phyloP scores from a whole-genome alignment of 2,888 invertebrate genomes.

The Trichopoda pennipes region DNA sequence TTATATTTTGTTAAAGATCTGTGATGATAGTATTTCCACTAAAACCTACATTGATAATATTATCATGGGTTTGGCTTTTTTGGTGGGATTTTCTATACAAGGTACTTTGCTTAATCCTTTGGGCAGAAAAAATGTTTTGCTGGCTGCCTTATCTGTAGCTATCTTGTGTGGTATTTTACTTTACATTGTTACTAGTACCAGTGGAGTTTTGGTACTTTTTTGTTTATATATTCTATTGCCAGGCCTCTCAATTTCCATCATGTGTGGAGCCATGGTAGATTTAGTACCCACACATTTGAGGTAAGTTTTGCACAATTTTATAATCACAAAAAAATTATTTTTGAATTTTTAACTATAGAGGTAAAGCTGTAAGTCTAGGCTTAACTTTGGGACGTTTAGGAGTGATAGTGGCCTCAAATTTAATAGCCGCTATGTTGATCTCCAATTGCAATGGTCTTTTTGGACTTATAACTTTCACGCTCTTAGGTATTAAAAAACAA shows the following conservation, averaged over 20 bases:
- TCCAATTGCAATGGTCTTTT: conserved; percentile 74
- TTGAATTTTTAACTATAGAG: conserved; percentile 67
- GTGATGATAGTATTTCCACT: conserved; percentile 74
- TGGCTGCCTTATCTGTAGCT: conserved; percentile 72
- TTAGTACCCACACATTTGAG: conserved; percentile 76
- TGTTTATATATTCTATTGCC: conserved; percentile 76
- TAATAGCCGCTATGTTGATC: conserved; percentile 74
- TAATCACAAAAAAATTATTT: not conserved
- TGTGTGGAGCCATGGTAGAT: conserved; percentile 77
- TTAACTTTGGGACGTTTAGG: conserved; percentile 76
- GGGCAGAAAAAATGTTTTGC: conserved; percentile 76
- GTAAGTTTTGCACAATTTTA: conserved; percentile 63
- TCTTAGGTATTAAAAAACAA: conserved; percentile 70
- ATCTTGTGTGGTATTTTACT: conserved; percentile 75
- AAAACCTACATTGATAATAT: conserved; percentile 77
- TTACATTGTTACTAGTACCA: conserved; percentile 73
- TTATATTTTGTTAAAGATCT: conserved; percentile 70
- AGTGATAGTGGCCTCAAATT: conserved; percentile 74
- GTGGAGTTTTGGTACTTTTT: conserved; percentile 75
- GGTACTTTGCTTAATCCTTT: conserved; percentile 76
- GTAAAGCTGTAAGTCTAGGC: conserved; percentile 75
- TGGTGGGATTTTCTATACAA: conserved; percentile 77
- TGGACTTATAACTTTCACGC: conserved; percentile 72
- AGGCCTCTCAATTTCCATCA: conserved; percentile 76
- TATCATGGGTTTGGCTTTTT: conserved; percentile 76